These are phyloP conservation scores for Limnephilus rhombicus DNA, from an alignment of 2,888 invertebrate genomes.

Conservation along the genomic window DNA sequence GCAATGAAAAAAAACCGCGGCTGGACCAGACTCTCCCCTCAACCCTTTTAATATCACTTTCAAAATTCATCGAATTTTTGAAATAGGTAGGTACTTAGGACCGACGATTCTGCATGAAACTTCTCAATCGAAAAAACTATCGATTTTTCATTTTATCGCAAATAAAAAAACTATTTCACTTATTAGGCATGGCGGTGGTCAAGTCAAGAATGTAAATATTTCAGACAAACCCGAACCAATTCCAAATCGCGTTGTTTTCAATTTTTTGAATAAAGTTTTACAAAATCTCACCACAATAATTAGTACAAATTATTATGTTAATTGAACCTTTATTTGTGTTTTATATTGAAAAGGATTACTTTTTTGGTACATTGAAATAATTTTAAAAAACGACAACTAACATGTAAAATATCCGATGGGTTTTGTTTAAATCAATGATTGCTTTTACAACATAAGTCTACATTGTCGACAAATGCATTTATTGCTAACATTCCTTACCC, in stretches of 20 bases:
- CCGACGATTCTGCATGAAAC: conserved; percentile 2
- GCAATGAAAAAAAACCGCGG: no score
- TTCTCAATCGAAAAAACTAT: not conserved
- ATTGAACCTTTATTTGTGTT: not conserved
- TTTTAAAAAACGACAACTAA: conserved; percentile 5
- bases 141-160: not conserved
- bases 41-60: conserved; percentile 45
- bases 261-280: not conserved
- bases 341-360: not conserved
- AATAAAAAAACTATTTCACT: not conserved
- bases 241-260: not conserved
- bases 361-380: not conserved
- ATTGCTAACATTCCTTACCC: conserved; percentile 39
- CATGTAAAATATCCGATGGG: not conserved
- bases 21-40: no score
- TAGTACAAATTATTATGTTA: not conserved
- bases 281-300: not conserved
- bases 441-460: conserved; percentile 35
- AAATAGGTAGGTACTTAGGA: conserved; percentile 40
- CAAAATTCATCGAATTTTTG: conserved; percentile 51
- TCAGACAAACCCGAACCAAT: not conserved
- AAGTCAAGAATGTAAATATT: not conserved
- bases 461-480: conserved; percentile 25
- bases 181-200: not conserved
- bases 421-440: conserved; percentile 13